Base-by-base conservation (phyloP, 2,113 vertebrate genomes). In the Paracanthobrama guichenoti region DNA sequence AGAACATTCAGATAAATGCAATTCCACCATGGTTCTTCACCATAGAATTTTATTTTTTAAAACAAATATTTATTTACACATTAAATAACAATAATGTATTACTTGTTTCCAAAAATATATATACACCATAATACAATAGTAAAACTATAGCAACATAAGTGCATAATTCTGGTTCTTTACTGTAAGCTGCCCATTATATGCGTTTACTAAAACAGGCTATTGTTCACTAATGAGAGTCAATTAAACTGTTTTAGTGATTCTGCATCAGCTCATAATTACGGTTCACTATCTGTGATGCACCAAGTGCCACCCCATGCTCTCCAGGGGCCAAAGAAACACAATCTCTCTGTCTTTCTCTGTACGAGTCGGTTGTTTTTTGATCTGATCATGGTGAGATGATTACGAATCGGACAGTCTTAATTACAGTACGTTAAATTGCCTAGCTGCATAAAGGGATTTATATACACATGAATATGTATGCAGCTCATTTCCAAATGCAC, bases 361-460 rank as follows among this genome's bases (percentile, higher is more conserved):
- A 81, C 79, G 87, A 89, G 85, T 85, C 88, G 87, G 3, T 79
- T 44, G 22, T 13, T 83, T 31, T 72, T 72, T 90, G 86, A 72
- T 78, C 87, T 44, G 85, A 86, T 88, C 84, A 85, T 82, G 72
- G 78, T 83, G 67, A 86, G 81, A 88, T 81, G 74, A 86, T 87
- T 84, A 90, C 88, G 89, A 90, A 90, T 88, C 88, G 79, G 85
- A 87, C 53, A 81, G 67, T 53, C 82, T 90, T 91, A 90, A 92
- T 91, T 88, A 91, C 86, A 55, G 64, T 80, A 87, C 84, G 87
- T 88, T 91, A 90, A 91, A 92, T 79, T 88, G 89, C 88, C 89
- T 90, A 91, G 90, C 90, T 92, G 89, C 84, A 90, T 86, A 60
- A 83, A 81, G 72, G 39, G 73, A 82, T 76, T 59, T 81, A 83